These are phyloP conservation scores for Notothenia coriiceps DNA, from an alignment of 2,113 vertebrate genomes.

Conservation along the genomic window DNA sequence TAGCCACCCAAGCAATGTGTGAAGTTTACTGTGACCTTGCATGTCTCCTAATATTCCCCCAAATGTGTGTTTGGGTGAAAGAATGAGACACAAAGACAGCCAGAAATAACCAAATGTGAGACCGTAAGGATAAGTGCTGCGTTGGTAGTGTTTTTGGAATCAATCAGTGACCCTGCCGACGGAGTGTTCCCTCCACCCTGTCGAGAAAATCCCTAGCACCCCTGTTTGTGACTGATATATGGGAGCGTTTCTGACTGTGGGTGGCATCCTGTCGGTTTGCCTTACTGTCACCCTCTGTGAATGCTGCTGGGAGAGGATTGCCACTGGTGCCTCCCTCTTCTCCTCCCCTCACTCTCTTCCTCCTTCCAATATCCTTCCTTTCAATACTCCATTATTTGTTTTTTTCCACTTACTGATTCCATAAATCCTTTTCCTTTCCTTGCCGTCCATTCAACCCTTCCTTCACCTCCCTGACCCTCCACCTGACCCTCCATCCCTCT, in stretches of 20 bases:
- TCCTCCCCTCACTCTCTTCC: slow-evolving; percentile 1
- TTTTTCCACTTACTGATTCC: not conserved
- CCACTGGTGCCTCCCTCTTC: slow-evolving; percentile 51
- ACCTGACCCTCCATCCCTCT: not conserved
- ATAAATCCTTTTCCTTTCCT: not conserved
- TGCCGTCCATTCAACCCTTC: not conserved
- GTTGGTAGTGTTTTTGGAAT: slow-evolving; percentile 34
- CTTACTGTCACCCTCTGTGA: slow-evolving; percentile 75
- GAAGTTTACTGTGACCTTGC: not conserved
- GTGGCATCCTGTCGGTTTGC: slow-evolving; percentile 75
- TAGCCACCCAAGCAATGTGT: not conserved
- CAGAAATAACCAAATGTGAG: not conserved
- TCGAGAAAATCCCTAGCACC: slow-evolving; percentile 46
- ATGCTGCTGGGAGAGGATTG: slow-evolving; percentile 57
- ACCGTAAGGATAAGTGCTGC: slow-evolving; percentile 5
- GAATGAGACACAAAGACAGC: not conserved
- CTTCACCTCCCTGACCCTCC: not conserved
- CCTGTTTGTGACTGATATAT: slow-evolving; percentile 55
- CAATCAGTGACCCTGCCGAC: slow-evolving; percentile 59
- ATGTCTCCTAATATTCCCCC: not conserved
- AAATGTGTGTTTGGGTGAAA: not conserved
- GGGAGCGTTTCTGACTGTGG: slow-evolving; percentile 74
- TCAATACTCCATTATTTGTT: not conserved
- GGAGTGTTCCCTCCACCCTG: slow-evolving; percentile 41
- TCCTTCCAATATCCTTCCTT: not conserved